Conservation (phyloP, 2,888 invertebrate genomes). For the Biston betularia region DNA sequence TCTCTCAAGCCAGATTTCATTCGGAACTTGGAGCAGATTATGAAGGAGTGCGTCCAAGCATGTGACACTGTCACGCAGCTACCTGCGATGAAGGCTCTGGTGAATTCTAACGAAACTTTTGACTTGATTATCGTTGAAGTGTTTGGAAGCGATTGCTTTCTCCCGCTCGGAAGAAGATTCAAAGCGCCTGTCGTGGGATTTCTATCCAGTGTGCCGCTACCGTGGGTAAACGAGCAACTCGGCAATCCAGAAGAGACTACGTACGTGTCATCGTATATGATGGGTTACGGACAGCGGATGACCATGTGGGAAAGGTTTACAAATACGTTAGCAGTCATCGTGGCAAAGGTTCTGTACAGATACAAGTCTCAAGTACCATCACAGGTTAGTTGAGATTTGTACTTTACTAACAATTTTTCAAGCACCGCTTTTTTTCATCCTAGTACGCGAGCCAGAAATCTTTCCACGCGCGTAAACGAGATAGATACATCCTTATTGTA, state of each 20-base stretch:
- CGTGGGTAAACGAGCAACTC: conserved; percentile 85
- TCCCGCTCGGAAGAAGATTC: conserved; percentile 83
- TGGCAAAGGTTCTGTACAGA: conserved; percentile 73
- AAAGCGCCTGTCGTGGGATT: conserved; percentile 84
- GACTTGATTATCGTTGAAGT: conserved; percentile 81
- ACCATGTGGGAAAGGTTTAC: conserved; percentile 76
- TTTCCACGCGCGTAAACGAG: too few species aligned
- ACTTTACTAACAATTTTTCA: neutral
- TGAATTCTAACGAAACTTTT: conserved; percentile 69
- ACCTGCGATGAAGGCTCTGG: conserved; percentile 68
- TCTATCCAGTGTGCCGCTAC: conserved; percentile 82
- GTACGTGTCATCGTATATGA: conserved; percentile 85
- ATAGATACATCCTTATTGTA: too few species aligned
- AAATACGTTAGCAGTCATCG: conserved; percentile 75
- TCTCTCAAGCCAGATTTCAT: conserved; percentile 73
- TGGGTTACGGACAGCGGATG: conserved; percentile 81
- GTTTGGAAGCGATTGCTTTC: conserved; percentile 86
- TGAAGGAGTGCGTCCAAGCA: conserved; percentile 77
- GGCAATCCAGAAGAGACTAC: conserved; percentile 86
- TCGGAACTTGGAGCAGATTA: conserved; percentile 76
- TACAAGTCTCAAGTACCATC: conserved; percentile 76
- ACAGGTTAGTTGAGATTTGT: conserved; percentile 60
- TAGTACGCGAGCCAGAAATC: too few species aligned
- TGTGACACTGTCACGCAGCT: conserved; percentile 75
- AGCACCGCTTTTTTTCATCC: too few species aligned